Evolutionary conservation across 2,888 invertebrate genomes (phyloP), one percentile per base, ranked within the genome.

Genomic region (Choreutis nemorana): DNA sequence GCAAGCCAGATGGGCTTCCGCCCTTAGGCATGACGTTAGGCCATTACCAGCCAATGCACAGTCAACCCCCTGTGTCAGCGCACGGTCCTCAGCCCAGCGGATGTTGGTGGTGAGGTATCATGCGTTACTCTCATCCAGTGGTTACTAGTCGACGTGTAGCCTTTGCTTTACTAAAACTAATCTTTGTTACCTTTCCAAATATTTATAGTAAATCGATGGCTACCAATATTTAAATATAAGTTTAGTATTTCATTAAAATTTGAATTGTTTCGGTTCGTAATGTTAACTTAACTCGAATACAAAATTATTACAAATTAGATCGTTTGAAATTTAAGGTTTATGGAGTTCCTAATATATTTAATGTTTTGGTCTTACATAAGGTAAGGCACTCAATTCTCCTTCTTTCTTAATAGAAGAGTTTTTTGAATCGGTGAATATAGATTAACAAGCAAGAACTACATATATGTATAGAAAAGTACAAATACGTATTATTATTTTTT

Each of bases 21-120:
- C 68, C 73, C 0, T 41, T 72, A 14, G 81, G 83, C 23, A 63
- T 81, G 58, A 50, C 75, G 1, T 41, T 82, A 29, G 80, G 82
- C 0, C 81, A 83, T 2, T 78, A 75, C 42, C 77, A 75, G 39
- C 63, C 67, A 11, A 60, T 70, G 61, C 77, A 72, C 36, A 73
- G 71, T 22, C 77, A 71, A 42, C 65, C 73, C 1, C 55, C 64
- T 1, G 61, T 67, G 18, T 36, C 68, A 7, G 63, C 66, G 2
- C 68, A 72, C 36, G 63, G 47, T 2, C 58, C 66, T 2, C 75
- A 73, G 32, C 63, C 75, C 12, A 57, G 53, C 26, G 70, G 72
- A 6, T 83, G 82, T 41, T 84, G 83, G 83, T 83, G 83, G 83
- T 83, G 70, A 79, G 50, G 36, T 30, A 23, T 13, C 32, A 31